These are phyloP conservation scores for Mus minutoides DNA, from an alignment of 2,797 vertebrate genomes.

Conservation along the genomic window DNA sequence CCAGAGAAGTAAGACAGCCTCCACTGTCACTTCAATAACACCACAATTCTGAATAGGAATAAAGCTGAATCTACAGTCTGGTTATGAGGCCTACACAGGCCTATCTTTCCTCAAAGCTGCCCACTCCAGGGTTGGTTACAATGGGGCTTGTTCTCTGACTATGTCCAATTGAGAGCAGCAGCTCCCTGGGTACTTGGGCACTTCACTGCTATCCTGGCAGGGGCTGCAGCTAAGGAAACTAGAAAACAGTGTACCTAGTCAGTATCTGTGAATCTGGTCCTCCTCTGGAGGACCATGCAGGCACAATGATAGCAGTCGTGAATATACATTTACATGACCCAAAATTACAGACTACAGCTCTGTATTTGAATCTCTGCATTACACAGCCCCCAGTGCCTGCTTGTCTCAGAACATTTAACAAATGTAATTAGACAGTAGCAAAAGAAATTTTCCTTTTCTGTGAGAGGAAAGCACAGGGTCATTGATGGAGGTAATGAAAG, in stretches of 20 bases:
- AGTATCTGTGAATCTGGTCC: accelerated
- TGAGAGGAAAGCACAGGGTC: conserved; percentile 20
- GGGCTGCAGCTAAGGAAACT: not conserved
- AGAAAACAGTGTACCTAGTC: not conserved
- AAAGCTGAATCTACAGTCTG: not conserved
- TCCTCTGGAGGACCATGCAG: not conserved
- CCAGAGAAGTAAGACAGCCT: not conserved
- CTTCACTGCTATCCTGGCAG: not conserved
- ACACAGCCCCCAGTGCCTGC: not conserved
- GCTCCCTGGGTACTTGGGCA: not conserved
- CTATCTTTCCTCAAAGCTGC: not conserved
- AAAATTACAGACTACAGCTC: not conserved
- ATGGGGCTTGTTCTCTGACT: not conserved
- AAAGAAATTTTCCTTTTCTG: conserved; percentile 34
- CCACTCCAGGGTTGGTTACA: too few species aligned
- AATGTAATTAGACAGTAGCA: not conserved
- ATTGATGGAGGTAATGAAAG: conserved; percentile 42
- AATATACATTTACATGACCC: not conserved
- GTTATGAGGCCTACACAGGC: not conserved
- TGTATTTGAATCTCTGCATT: not conserved
- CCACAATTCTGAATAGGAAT: not conserved
- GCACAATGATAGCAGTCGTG: too few species aligned
- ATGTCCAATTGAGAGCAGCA: not conserved
- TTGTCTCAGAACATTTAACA: conserved; percentile 18
- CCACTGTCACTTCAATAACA: not conserved